Conservation (phyloP, 2,113 vertebrate species). For the Fregetta grallaria region DNA sequence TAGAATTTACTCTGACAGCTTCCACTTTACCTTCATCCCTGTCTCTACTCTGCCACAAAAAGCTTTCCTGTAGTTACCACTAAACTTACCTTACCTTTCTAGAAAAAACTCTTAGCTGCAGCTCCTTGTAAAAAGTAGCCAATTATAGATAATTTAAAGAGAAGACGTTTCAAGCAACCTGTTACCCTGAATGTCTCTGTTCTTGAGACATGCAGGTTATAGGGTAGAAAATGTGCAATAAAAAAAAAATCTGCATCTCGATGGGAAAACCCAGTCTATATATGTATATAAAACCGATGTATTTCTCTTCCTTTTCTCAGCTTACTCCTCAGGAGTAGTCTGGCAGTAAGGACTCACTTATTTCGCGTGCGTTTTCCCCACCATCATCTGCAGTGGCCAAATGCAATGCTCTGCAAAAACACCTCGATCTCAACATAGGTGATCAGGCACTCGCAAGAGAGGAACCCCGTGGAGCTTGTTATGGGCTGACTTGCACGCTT, state of each 20-base stretch:
- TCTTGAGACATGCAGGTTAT: rapidly evolving
- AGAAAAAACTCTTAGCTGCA: too few species aligned
- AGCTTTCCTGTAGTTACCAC: too few species aligned
- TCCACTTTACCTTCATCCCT: too few species aligned
- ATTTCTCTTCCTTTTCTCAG: rapidly evolving
- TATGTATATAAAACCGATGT: neutral
- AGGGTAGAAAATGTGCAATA: neutral
- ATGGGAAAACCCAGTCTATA: rapidly evolving
- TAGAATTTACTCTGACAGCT: too few species aligned
- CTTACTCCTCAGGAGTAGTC: neutral
- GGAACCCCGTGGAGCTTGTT: neutral
- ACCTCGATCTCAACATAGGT: neutral
- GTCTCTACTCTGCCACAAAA: too few species aligned
- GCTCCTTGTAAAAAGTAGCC: too few species aligned
- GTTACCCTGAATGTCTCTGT: neutral
- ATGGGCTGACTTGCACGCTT: rapidly evolving
- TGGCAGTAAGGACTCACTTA: neutral
- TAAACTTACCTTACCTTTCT: too few species aligned
- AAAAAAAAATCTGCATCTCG: neutral
- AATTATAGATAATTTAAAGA: too few species aligned
- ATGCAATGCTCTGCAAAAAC: neutral
- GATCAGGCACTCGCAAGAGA: neutral
- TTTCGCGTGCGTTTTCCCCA: rapidly evolving
- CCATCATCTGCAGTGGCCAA: neutral
- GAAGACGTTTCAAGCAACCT: neutral